phyloP scores from a whole-genome alignment of 2,888 invertebrate genomes.

The Tineola bisselliella region DNA sequence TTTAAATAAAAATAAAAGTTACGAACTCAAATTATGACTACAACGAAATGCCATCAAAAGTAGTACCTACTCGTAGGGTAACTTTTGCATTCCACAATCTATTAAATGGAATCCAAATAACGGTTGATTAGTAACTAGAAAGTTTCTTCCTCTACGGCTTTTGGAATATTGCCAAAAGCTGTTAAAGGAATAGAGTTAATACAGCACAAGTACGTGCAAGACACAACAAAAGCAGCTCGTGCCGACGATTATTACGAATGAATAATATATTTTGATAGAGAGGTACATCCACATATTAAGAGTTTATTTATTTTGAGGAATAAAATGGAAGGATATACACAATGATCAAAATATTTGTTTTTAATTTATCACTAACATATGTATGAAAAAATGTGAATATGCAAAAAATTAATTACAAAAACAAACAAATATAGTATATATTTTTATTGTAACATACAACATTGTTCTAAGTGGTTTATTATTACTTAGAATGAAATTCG shows the following conservation, averaged over 20 bases:
- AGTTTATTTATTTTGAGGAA: no score
- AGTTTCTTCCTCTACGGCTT: conserved; percentile 28
- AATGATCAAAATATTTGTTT: no score
- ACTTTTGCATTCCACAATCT: not conserved
- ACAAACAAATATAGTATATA: no score
- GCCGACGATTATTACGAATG: not conserved
- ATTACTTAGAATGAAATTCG: not conserved
- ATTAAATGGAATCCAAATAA: not conserved
- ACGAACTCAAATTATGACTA: no score
- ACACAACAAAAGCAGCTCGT: conserved; percentile 22
- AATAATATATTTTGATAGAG: not conserved
- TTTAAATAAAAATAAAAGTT: no score
- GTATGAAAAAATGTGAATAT: no score
- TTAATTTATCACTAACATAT: no score
- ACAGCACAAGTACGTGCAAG: conserved; percentile 26
- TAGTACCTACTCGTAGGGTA: not conserved
- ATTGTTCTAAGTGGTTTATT: no score
- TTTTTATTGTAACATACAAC: no score
- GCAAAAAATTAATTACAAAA: no score
- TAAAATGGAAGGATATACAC: no score
- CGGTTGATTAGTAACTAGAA: conserved; percentile 40
- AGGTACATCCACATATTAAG: not conserved
- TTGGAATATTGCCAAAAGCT: conserved; percentile 29
- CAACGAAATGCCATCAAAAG: no score
- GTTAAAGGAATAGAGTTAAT: conserved; percentile 29